Evolutionary conservation across 2,113 vertebrate genomes (phyloP).

Genomic region (Agapornis roseicollis): DNA sequence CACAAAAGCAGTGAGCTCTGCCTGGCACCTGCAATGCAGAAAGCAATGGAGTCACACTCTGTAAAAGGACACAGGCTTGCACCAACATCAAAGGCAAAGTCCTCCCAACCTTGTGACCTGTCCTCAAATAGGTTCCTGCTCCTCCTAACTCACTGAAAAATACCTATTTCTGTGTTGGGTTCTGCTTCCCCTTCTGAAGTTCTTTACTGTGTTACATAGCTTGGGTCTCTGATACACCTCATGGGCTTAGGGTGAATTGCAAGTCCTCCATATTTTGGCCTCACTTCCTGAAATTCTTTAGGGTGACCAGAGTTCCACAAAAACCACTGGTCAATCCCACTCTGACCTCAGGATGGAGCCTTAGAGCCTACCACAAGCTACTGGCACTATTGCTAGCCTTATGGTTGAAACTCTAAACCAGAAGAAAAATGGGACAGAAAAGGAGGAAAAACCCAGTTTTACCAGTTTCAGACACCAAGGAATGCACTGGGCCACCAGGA

Average conservation of each 20-base stretch:
- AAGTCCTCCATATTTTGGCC: background rate
- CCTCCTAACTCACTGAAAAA: background rate
- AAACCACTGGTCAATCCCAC: background rate
- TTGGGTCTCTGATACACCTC: background rate
- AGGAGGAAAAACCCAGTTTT: background rate
- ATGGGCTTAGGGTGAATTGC: background rate
- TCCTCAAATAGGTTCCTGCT: background rate
- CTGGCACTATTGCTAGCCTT: background rate
- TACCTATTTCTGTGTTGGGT: background rate
- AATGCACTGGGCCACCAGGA: background rate
- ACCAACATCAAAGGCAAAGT: background rate
- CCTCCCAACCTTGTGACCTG: background rate
- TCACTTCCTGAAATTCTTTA: background rate
- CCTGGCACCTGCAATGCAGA: background rate
- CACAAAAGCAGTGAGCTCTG: background rate
- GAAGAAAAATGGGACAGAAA: background rate
- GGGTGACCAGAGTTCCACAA: background rate
- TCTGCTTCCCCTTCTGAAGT: background rate
- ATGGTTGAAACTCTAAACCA: background rate
- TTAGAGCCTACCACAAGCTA: background rate
- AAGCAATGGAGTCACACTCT: background rate
- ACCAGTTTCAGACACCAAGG: fast-evolving
- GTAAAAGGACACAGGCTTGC: background rate
- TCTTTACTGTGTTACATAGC: background rate
- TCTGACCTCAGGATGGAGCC: background rate